Evolutionary conservation across 2,888 invertebrate species (phyloP).

Genomic region (Cylindroiulus punctatus): DNA sequence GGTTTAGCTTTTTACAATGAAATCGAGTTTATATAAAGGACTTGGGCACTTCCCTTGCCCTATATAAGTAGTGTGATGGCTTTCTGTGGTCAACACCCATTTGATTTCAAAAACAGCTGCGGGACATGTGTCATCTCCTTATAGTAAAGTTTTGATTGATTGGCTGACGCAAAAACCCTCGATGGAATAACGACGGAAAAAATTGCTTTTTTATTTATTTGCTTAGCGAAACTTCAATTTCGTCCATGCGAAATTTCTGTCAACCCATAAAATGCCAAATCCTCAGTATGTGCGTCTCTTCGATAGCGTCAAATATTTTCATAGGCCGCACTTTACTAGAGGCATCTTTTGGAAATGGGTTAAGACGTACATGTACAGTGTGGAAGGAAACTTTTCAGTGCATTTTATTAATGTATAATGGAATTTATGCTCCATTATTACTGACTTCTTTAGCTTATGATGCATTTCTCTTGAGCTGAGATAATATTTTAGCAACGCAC

Average conservation of each 20-base stretch:
- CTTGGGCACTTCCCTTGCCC: neutral
- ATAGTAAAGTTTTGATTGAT: conserved; percentile 1
- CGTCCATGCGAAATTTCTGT: neutral
- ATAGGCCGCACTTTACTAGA: neutral
- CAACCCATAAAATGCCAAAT: conserved; percentile 12
- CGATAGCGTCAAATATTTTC: neutral
- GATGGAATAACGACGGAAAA: neutral
- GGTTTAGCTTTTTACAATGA: neutral
- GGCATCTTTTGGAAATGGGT: neutral
- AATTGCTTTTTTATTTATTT: conserved; percentile 35
- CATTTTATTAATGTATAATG: too few species aligned
- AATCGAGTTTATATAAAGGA: neutral
- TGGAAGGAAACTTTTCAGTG: too few species aligned
- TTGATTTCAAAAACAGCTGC: conserved; percentile 45
- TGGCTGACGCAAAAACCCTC: neutral
- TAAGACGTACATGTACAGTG: too few species aligned
- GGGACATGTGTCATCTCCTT: conserved; percentile 24
- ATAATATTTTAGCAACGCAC: too few species aligned
- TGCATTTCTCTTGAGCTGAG: too few species aligned
- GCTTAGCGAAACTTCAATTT: neutral
- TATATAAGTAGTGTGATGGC: neutral
- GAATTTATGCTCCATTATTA: too few species aligned
- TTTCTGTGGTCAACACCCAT: conserved; percentile 5
- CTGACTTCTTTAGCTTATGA: too few species aligned
- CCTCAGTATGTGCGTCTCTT: neutral